Conservation (phyloP, 2,113 vertebrate species). For the Chaetura pelagica region DNA sequence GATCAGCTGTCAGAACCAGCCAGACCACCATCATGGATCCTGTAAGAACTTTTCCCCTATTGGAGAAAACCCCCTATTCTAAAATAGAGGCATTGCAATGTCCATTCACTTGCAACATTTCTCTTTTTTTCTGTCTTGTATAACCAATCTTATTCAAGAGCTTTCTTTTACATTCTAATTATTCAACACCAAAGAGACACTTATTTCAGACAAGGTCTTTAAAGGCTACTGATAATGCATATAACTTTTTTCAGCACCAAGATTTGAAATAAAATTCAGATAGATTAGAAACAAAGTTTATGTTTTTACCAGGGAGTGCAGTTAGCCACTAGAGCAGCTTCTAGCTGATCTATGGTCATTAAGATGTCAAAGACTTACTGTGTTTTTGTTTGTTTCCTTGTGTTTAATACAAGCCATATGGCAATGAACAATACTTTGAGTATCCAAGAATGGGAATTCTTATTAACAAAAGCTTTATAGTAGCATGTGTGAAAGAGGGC, state of each 20-base stretch:
- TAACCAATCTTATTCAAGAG: neutral
- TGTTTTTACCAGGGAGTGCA: neutral
- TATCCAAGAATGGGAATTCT: conserved; percentile 18
- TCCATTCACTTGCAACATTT: neutral
- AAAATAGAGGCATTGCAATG: neutral
- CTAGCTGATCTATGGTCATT: neutral
- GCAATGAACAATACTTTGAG: conserved; percentile 50
- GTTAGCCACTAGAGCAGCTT: conserved; percentile 9
- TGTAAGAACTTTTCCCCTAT: neutral
- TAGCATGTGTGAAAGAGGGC: conserved; percentile 36
- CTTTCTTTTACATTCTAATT: neutral
- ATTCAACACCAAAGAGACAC: neutral
- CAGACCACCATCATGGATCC: neutral
- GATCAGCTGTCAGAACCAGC: neutral
- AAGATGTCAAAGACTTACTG: conserved; percentile 55
- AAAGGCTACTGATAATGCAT: neutral
- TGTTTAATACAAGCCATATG: conserved; percentile 63
- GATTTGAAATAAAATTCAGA: neutral
- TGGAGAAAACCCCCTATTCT: neutral
- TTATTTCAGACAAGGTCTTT: neutral
- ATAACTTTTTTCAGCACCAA: neutral
- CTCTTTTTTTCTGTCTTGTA: neutral
- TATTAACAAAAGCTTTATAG: conserved; percentile 53
- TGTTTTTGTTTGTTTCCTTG: conserved; percentile 58
- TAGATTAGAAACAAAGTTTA: neutral